Base-by-base conservation (phyloP, 2,113 vertebrate genomes). In the Calidris pugnax region DNA sequence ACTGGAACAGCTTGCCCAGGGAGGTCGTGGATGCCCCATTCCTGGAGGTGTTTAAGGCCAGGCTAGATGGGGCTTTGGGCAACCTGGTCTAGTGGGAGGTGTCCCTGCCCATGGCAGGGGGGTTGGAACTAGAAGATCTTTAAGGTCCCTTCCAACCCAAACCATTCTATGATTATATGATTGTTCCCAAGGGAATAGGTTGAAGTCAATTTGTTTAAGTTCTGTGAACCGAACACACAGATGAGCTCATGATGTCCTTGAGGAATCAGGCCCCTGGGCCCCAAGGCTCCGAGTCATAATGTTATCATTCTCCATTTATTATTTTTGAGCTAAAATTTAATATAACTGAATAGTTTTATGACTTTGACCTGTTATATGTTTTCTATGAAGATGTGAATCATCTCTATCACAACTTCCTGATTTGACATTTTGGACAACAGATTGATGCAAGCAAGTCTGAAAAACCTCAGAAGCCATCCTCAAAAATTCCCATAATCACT, bases 361-460 rank as follows among this genome's bases (percentile, higher is more conserved):
- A 85, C 55, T 86, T 90, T 74, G 83, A 83, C 80, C 68, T 30
- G 45, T 71, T 75, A 23, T 56, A 24, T 77, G 23, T 95, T 96
- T 96, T 72, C 68, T 92, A 76, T 89, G 43, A 96, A 93, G 60
- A 89, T 81, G 64, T 90, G 88, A 94, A 86, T 93, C 72, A 81
- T 86, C 60, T 84, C 7, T 60, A 79, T 47, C 24, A 59, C 33
- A 77, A 45, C 41, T 74, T 86, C 68, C 19, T 78, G 76, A 86
- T 88, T 74, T 80, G 77, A 86, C 12, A 28, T 84, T 86, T 89
- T 84, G 79, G 79, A 76, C 67, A 90, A 41, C 24, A 87, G 43
- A 75, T 24, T 53, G 51, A 75, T 94, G 78, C 30, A 56, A 93
- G 30, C 21, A 84, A 20, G 60, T 86, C 73, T 86, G n/a, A 21